phyloP scores from a whole-genome alignment of 2,888 invertebrate species.

The Patella ulyssiponensis region DNA sequence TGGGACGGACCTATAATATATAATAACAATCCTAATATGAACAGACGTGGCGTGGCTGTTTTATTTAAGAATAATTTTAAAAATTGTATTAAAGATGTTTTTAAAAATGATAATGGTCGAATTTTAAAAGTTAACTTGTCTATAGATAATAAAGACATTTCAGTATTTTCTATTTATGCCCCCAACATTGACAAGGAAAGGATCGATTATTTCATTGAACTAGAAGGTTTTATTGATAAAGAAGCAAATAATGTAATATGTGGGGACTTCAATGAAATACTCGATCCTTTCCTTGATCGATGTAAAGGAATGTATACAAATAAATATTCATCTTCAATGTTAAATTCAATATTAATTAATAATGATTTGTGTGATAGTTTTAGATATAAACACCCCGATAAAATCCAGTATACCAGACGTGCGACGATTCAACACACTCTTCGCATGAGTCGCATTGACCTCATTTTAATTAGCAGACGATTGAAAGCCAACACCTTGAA shows the following conservation, averaged over 20 bases:
- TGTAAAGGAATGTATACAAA: neutral
- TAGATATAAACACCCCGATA: conserved; percentile 1
- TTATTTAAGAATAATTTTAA: conserved; percentile 6
- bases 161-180: conserved; percentile 26
- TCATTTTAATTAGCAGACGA: neutral
- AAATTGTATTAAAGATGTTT: neutral
- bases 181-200: conserved; percentile 22
- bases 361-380: neutral
- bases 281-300: neutral
- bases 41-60: conserved; percentile 19
- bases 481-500: neutral
- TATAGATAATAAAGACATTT: conserved; percentile 10
- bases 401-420: neutral
- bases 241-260: neutral
- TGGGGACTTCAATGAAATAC: conserved; percentile 4
- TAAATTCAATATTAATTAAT: neutral
- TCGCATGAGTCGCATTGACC: neutral
- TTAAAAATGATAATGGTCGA: conserved; percentile 19
- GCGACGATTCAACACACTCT: no score
- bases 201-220: conserved; percentile 1
- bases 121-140: conserved; percentile 15
- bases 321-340: neutral
- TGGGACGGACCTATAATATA: conserved; percentile 12
- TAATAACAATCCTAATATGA: neutral
- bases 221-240: neutral